Percentiles rank a stretch among this genome's conserved stretches.
phyloP scores from a whole-genome alignment of 2,113 vertebrate species.

The Eptesicus fuscus region DNA sequence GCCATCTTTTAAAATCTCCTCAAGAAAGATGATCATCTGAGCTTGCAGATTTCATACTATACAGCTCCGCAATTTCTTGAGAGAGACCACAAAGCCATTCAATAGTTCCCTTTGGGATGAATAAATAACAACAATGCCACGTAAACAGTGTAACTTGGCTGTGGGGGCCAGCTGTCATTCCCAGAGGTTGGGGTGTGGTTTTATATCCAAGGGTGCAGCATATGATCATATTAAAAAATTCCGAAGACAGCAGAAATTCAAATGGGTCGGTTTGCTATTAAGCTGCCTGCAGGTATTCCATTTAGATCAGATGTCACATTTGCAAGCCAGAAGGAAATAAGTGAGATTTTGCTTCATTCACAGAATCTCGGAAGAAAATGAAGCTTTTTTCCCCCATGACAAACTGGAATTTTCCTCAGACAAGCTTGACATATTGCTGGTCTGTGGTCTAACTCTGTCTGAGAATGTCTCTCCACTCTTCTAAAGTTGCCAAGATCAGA shows the following conservation, averaged over 20 bases:
- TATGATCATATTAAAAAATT: conserved; percentile 60
- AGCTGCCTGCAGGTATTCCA: conserved; percentile 55
- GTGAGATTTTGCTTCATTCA: conserved; percentile 44
- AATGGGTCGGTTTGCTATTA: conserved; percentile 57
- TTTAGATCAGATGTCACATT: conserved; percentile 46
- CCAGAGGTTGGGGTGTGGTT: conserved; percentile 67
- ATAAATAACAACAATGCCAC: conserved; percentile 76
- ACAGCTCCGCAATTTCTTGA: conserved; percentile 41
- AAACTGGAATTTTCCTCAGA: conserved; percentile 55
- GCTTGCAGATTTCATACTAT: background rate
- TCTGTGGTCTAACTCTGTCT: conserved; percentile 51
- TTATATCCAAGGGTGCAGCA: conserved; percentile 32
- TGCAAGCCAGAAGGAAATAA: conserved; percentile 45
- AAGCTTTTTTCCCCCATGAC: background rate
- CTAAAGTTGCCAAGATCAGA: conserved; percentile 47
- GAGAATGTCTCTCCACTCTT: conserved; percentile 25
- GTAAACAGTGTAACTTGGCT: conserved; percentile 72
- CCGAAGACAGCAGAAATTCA: conserved; percentile 77
- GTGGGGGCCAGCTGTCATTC: conserved; percentile 66
- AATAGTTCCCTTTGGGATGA: conserved; percentile 55
- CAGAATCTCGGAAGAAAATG: conserved; percentile 39
- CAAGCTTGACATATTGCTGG: conserved; percentile 40
- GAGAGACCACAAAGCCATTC: conserved; percentile 58
- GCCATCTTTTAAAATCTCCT: conserved; percentile 34
- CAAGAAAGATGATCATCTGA: conserved; percentile 57